Evolutionary conservation across 2,113 vertebrate species (phyloP), one percentile per base, ranked within the genome.

Genomic region (Archilochus colubris): DNA sequence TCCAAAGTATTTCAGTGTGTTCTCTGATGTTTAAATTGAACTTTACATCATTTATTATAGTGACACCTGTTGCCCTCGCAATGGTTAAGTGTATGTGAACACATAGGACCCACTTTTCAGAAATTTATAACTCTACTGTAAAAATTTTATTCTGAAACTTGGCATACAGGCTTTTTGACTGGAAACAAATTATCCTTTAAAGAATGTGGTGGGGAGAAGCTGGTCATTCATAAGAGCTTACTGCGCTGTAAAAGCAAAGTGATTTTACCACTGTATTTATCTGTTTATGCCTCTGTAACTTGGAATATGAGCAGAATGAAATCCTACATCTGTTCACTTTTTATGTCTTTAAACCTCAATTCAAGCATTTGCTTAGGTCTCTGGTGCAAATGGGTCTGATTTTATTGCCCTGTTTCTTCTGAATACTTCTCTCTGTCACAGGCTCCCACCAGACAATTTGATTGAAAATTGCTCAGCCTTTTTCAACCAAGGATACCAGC

Each of bases 41-140:
- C 83, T 97, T 97, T 97, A 94, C 94, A 91, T 97, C 91, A 92
- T 96, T 95, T 96, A 78, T 95, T 97, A 72, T 70, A 94, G 69
- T 92, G 94, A 89, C 94, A 97, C 94, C 93, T 96, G 96, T 92
- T 96, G 79, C 96, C 95, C 72, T 82, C 88, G 87, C 84, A 93
- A 85, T 79, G 36, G 79, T 91, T 92, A 86, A 88, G 48, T 86
- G 64, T 82, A 78, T 88, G 70, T 86, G 88, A 95, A 66, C 85
- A 92, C 83, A 88, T 16, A 94, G 89, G 89, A 79, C 64, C 36
- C 72, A 94, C 92, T 96, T 94, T 91, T 84, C 89, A 79, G 83
- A 94, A 95, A 94, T 82, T 72, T 94, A 88, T 94, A 95, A 93
- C 92, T 93, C 54, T 55, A 14, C 89, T 96, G 91, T 95, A 94